Base-by-base conservation (phyloP, 1,140 invertebrate genomes). In the Lepidostoma basale region DNA sequence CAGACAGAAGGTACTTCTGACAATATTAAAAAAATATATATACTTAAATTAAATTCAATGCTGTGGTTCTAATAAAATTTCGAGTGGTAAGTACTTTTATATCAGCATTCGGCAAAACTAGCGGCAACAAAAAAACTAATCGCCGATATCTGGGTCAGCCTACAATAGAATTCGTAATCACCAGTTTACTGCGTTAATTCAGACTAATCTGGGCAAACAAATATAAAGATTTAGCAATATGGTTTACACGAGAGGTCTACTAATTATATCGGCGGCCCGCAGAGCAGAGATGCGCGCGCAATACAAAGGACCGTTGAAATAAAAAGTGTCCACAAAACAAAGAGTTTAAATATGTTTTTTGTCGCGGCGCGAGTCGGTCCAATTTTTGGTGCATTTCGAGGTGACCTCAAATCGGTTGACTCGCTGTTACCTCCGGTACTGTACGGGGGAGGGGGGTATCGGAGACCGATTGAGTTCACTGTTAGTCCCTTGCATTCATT, bases 361-460 rank as follows among this genome's bases (percentile, higher is more conserved):
- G 59, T 54, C 20, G 45, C 40, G 59, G 45, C 20, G 45, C n/a
- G n/a, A 39, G 30, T 23, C 52, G 70, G 62, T 72, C 66, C 60
- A 63, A 72, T 65, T 72, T 60, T 67, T 39, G 65, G 66, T 68
- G 62, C 36, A 63, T 72, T 72, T 72, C 66, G 70, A 68, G 70
- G 70, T 72, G 70, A 72, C 70, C 70, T 72, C 70, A 72, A 72
- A 72, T 65, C 70, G 36, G 52, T 16, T 28, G 60, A 42, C 62
- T 60, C 44, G 58, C 59, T 40, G 56, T 20, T 47, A 54, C 42
- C 68, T 36, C 36, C 42, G 14, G 28, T 39, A 62, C 3, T 45
- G 39, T 23, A 26, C 58, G 5, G 39, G 25, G 9, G 39, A 9
- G n/a, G 39, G 20, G 14, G 59, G 20, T 23, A 42, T 47, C 23